phyloP scores from a whole-genome alignment of 2,797 vertebrate genomes.

The Takifugu rubripes region DNA sequence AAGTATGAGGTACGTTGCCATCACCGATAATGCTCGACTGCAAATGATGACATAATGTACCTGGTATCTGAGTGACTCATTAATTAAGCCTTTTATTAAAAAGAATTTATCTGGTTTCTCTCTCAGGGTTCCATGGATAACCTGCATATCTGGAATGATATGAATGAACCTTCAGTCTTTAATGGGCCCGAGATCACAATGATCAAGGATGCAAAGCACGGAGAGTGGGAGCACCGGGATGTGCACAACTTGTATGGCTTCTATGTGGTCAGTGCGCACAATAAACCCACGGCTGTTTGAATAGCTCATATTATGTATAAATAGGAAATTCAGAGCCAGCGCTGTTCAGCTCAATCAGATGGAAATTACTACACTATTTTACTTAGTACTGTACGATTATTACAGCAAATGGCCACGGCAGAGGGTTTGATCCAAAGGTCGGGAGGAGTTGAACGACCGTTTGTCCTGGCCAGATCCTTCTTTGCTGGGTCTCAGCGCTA shows the following conservation, averaged over 20 bases:
- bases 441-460: conserved; percentile 83
- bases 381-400: not conserved
- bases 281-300: not conserved
- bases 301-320: not conserved
- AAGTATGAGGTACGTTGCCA: conserved; percentile 72
- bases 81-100: not conserved
- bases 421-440: conserved; percentile 85
- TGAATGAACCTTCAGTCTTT: conserved; percentile 94
- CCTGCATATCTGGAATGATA: conserved; percentile 90
- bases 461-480: conserved; percentile 86
- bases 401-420: conserved; percentile 88
- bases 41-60: not conserved
- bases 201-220: conserved; percentile 89
- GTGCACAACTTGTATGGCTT: conserved; percentile 92
- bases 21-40: not conserved
- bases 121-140: conserved; percentile 85
- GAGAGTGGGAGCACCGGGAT: conserved; percentile 89
- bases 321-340: not conserved
- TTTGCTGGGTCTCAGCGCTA: conserved; percentile 92
- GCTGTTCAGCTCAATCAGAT: not conserved
- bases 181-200: conserved; percentile 94
- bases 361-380: no score
- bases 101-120: not conserved
- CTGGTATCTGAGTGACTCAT: not conserved
- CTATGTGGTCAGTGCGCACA: conserved; percentile 83